Evolutionary conservation across 2,888 invertebrate genomes (phyloP).

Genomic region (Coronaproctus castanopsis): DNA sequence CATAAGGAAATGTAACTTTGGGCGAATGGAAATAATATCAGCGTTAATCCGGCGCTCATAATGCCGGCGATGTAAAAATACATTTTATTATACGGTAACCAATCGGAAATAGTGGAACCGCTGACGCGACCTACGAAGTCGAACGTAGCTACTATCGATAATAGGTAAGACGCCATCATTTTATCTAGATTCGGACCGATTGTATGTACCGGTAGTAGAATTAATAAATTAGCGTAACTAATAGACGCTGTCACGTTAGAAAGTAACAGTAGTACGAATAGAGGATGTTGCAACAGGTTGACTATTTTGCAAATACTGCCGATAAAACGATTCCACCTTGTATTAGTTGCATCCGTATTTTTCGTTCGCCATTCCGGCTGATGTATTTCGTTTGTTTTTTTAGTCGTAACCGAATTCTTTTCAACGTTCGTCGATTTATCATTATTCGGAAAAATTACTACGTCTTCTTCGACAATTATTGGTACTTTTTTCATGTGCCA

Average conservation of each 20-base stretch:
- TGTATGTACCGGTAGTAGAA: conserved; percentile 58
- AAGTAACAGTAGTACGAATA: conserved; percentile 59
- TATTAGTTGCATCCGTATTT: neutral
- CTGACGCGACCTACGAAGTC: conserved; percentile 68
- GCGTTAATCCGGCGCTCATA: conserved; percentile 50
- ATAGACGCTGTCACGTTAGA: conserved; percentile 72
- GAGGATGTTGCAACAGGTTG: conserved; percentile 46
- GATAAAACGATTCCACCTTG: neutral
- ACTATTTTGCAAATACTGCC: neutral
- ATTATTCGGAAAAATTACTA: neutral
- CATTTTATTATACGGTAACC: conserved; percentile 52
- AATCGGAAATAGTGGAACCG: conserved; percentile 62
- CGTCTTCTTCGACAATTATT: neutral
- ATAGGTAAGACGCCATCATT: conserved; percentile 43
- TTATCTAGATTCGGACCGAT: conserved; percentile 47
- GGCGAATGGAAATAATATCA: conserved; percentile 49
- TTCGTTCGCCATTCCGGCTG: no score
- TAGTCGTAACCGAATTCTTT: neutral
- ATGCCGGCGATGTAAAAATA: conserved; percentile 66
- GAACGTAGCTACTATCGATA: conserved; percentile 59
- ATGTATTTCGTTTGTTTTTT: no score
- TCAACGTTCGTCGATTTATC: neutral
- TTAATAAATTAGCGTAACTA: conserved; percentile 69
- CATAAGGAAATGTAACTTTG: conserved; percentile 40
- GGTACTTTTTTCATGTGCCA: conserved; percentile 39